phyloP scores from a whole-genome alignment of 1,140 invertebrate genomes.

The Tachypleus tridentatus region DNA sequence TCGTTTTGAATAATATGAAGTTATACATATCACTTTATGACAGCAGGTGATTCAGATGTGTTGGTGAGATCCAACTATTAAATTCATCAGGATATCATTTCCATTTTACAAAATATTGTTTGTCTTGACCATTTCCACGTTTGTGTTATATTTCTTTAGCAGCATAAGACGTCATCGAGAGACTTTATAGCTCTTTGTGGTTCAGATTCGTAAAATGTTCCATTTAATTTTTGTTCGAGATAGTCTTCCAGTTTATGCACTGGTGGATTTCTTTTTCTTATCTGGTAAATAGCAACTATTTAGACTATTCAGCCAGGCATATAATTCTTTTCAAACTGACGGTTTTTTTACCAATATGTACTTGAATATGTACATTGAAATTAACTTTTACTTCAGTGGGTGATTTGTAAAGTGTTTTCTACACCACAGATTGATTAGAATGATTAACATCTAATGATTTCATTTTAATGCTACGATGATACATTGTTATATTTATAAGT shows the following conservation, averaged over 20 bases:
- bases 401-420: conserved; percentile 20
- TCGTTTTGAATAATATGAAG: too few species aligned
- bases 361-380: conserved; percentile 28
- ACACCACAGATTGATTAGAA: conserved; percentile 26
- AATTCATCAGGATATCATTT: conserved; percentile 11
- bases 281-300: conserved; percentile 10
- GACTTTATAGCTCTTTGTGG: too few species aligned
- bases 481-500: conserved; percentile 33
- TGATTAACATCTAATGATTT: conserved; percentile 30
- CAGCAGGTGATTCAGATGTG: conserved; percentile 24
- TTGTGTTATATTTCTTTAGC: too few species aligned
- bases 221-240: conserved; percentile 7
- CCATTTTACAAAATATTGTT: conserved; percentile 6
- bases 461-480: conserved; percentile 34
- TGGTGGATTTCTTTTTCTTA: not conserved
- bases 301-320: conserved; percentile 14
- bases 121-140: too few species aligned
- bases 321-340: conserved; percentile 14
- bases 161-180: too few species aligned
- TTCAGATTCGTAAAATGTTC: conserved; percentile 15
- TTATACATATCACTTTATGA: too few species aligned
- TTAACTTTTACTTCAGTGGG: conserved; percentile 14
- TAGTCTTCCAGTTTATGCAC: conserved; percentile 13
- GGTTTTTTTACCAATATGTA: conserved; percentile 15
- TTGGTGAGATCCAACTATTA: conserved; percentile 29